Percentiles rank a stretch among this genome's conserved stretches.
Evolutionary conservation across 1,140 invertebrate genomes (phyloP).

Genomic region (Bombyx mori): DNA sequence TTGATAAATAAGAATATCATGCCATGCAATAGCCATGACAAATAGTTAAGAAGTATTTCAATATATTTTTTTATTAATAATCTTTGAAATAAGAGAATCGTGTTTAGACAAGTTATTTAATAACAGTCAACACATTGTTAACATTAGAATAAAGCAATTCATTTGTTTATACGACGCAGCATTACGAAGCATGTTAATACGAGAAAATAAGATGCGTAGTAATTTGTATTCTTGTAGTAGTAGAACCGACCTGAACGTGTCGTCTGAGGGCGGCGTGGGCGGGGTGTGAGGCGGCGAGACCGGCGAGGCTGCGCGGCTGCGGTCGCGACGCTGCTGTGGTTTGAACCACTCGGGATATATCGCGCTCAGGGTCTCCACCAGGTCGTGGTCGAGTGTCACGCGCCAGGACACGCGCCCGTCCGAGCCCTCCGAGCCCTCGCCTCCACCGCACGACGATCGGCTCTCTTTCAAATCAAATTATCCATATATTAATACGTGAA

Average conservation of each 20-base stretch:
- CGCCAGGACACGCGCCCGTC: conserved; percentile 88
- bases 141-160: too few relatives aligned
- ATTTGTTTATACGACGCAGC: too few relatives aligned
- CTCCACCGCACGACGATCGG: conserved; percentile 74
- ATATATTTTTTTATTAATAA: too few relatives aligned
- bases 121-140: too few relatives aligned
- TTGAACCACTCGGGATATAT: conserved; percentile 94
- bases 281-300: conserved; percentile 30
- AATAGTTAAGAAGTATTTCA: too few relatives aligned
- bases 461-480: conserved; percentile 74
- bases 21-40: too few relatives aligned
- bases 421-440: conserved; percentile 73
- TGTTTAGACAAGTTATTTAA: too few relatives aligned
- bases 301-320: conserved; percentile 42
- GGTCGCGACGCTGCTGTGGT: conserved; percentile 65
- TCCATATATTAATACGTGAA: background rate
- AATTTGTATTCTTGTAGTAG: too few relatives aligned
- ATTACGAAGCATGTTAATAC: too few relatives aligned
- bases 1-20: too few relatives aligned
- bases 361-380: conserved; percentile 89
- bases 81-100: too few relatives aligned
- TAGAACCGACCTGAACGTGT: conserved; percentile 40
- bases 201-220: too few relatives aligned
- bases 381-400: conserved; percentile 90
- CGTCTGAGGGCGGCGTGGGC: conserved; percentile 41